Evolutionary conservation across 2,113 vertebrate species (phyloP), one percentile per base, ranked within the genome.

Genomic region (Charina bottae): DNA sequence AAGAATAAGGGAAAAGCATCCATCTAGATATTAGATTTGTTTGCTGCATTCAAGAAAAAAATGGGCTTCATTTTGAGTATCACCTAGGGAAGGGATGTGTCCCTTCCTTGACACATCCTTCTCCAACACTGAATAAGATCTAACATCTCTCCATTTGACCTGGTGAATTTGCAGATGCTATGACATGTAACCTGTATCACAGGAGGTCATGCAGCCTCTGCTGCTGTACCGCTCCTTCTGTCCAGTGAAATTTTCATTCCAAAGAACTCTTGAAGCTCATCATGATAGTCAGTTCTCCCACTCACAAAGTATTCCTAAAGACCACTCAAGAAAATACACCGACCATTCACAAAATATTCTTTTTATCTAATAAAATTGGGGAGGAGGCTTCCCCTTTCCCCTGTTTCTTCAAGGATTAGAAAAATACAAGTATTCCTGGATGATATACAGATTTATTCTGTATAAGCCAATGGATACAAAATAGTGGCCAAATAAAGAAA

Each of bases 281-380:
- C 11, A 62, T n/a, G 92, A 89, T 56, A 72, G 59, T 37, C 28
- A 86, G 3, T 6, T 91, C 86, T 91, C 88, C 83, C 89, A 93
- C 83, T 42, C 78, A n/a, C 37, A 13, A 94, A 95, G 6, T 86
- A 54, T 95, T 94, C 92, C 83, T 89, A 49, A 3, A 19, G 92
- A 89, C 33, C 33, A 92, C 87, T 88, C 87, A 93, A 88, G 72
- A 95, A 89, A 88, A 88, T 49, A 91, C 28, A 33, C 83, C 88
- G 85, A 78, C 78, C 93, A 33, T 92, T 91, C 92, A 87, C 87
- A 94, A 93, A 72, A 92, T 53, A 11, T 93, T 60, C 5, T 90
- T 85, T 87, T 72, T 56, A 60, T 23, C 56, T 49, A 62, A 60
- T 83, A 87, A 87, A 90, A 85, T 23, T 13, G 12, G 33, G 28